phyloP scores from a whole-genome alignment of 2,888 invertebrate species.

The Girardia tigrina region DNA sequence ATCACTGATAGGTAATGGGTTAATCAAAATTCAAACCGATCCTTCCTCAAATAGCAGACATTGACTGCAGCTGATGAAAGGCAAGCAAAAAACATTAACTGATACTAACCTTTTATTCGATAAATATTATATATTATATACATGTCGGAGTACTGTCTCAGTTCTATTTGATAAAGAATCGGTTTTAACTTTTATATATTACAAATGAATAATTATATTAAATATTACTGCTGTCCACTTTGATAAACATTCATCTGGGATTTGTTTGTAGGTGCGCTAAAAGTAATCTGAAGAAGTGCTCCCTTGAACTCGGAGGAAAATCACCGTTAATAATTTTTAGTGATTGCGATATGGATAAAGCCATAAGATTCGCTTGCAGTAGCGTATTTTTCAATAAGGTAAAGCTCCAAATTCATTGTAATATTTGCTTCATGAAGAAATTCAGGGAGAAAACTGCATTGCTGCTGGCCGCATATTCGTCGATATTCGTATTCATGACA shows the following conservation, averaged over 20 bases:
- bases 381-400: slow-evolving; percentile 86
- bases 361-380: slow-evolving; percentile 74
- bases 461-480: slow-evolving; percentile 85
- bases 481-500: slow-evolving; percentile 75
- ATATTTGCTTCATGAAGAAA: not conserved
- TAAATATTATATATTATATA: too few relatives aligned
- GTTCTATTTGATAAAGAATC: not conserved
- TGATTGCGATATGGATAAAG: slow-evolving; percentile 82
- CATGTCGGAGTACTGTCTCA: too few relatives aligned
- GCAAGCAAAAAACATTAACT: too few relatives aligned
- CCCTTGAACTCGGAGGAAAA: slow-evolving; percentile 83
- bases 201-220: not conserved
- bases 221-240: not conserved
- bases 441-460: slow-evolving; percentile 78
- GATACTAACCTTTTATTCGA: too few relatives aligned
- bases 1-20: too few relatives aligned
- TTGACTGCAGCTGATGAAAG: too few relatives aligned
- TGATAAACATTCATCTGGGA: not conserved
- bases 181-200: not conserved
- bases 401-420: not conserved
- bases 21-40: too few relatives aligned
- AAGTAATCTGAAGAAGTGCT: slow-evolving; percentile 83
- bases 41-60: too few relatives aligned
- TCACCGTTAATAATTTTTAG: slow-evolving; percentile 82
- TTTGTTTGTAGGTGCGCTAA: slow-evolving; percentile 58